These are phyloP conservation scores for Aleiodes testaceus DNA, from an alignment of 2,888 invertebrate genomes.

Conservation along the genomic window DNA sequence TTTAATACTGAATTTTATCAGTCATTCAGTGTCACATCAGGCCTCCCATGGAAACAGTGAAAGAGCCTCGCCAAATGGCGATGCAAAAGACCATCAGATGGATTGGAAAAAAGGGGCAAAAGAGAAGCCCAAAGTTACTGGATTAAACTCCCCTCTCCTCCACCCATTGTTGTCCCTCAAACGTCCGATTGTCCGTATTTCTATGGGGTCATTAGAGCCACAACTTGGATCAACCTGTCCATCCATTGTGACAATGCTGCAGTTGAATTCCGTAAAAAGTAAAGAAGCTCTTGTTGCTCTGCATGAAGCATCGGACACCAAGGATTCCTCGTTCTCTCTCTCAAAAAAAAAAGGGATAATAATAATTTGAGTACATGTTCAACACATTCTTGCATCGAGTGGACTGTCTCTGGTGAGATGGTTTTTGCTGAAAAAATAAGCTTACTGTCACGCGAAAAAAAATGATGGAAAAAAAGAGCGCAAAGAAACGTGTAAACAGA, in stretches of 20 bases:
- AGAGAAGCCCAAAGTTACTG: conserved; percentile 3
- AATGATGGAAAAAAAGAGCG: background rate
- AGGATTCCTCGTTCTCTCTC: no score
- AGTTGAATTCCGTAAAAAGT: conserved; percentile 37
- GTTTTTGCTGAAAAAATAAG: conserved; percentile 42
- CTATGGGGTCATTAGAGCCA: conserved; percentile 51
- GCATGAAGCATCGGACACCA: conserved; percentile 36
- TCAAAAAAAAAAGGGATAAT: conserved; percentile 14
- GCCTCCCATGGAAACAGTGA: conserved; percentile 5
- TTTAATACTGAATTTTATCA: conserved; percentile 15
- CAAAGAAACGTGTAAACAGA: conserved; percentile 30
- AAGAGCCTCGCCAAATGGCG: conserved; percentile 19
- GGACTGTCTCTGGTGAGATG: no score
- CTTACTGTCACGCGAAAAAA: conserved; percentile 2
- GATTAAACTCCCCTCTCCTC: conserved; percentile 41
- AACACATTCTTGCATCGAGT: conserved; percentile 9
- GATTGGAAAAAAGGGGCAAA: background rate
- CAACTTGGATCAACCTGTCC: conserved; percentile 46
- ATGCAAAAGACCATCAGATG: conserved; percentile 20
- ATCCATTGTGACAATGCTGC: conserved; percentile 35
- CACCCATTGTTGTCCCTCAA: conserved; percentile 61
- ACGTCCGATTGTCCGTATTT: conserved; percentile 57
- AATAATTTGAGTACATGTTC: conserved; percentile 15
- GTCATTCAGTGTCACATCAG: conserved; percentile 28
- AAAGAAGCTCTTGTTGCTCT: conserved; percentile 19